These are phyloP conservation scores for Clarias laeviceps DNA, from an alignment of 2,797 vertebrate genomes.

Conservation along the genomic window DNA sequence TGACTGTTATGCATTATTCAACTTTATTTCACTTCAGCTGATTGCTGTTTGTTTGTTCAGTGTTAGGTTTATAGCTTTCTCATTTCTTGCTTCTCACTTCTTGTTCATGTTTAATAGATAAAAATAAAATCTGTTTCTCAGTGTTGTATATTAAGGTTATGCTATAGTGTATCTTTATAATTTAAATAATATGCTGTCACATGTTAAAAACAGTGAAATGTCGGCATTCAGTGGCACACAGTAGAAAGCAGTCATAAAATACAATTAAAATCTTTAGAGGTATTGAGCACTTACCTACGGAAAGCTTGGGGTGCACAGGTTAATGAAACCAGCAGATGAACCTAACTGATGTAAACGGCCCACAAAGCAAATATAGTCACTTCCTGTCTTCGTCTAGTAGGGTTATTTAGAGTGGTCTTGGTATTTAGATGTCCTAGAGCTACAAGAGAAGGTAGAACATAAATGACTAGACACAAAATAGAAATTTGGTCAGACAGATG, in stretches of 20 bases:
- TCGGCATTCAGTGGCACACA: not conserved
- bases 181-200: not conserved
- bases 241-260: not conserved
- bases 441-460: not conserved
- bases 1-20: not conserved
- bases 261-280: not conserved
- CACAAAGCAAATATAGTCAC: conserved; percentile 48
- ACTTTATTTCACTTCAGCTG: not conserved
- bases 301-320: conserved; percentile 1
- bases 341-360: conserved; percentile 24
- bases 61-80: not conserved
- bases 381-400: conserved; percentile 53
- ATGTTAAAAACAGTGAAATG: not conserved
- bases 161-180: not conserved
- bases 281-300: conserved; percentile 35
- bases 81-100: not conserved
- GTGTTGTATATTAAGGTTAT: not conserved
- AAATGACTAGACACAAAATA: not conserved
- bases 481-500: not conserved
- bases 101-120: not conserved
- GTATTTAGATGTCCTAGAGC: conserved; percentile 48
- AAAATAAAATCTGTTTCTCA: not conserved
- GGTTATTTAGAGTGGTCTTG: conserved; percentile 50
- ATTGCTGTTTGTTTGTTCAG: not conserved
- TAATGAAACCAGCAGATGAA: not conserved